Evolutionary conservation across 2,113 vertebrate genomes (phyloP).

Genomic region (Eubucco bourcierii): DNA sequence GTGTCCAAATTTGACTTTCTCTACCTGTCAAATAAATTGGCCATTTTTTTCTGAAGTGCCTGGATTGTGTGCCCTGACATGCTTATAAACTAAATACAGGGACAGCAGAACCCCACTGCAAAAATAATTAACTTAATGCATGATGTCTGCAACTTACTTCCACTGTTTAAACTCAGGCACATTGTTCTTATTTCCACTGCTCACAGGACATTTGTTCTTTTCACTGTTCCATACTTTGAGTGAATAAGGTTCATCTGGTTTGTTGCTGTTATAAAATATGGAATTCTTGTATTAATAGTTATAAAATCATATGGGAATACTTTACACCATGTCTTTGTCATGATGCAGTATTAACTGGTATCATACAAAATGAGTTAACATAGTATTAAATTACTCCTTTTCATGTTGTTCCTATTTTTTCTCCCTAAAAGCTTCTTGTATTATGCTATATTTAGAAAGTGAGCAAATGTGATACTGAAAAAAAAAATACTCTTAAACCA

Average conservation of each 20-base stretch:
- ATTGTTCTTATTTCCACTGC: constrained; percentile 78
- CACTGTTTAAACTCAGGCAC: constrained; percentile 75
- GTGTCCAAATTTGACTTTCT: constrained; percentile 23
- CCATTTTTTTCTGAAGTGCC: constrained; percentile 43
- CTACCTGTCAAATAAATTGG: constrained; percentile 26
- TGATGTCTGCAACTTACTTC: constrained; percentile 55
- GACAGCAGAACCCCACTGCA: constrained; percentile 46
- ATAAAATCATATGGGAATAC: constrained; percentile 78
- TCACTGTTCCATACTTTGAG: constrained; percentile 63
- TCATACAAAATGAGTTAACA: constrained; percentile 76
- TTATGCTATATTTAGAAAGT: constrained; percentile 62
- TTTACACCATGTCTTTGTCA: constrained; percentile 77
- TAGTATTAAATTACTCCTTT: constrained; percentile 79
- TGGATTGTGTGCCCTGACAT: constrained; percentile 45
- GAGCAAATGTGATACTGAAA: constrained; percentile 11
- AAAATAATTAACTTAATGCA: constrained; percentile 71
- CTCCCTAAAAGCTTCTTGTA: constrained; percentile 54
- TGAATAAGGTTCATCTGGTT: constrained; percentile 75
- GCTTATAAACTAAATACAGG: constrained; percentile 63
- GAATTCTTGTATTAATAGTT: constrained; percentile 75
- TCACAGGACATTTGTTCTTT: constrained; percentile 78
- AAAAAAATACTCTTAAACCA: neutral
- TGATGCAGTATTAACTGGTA: constrained; percentile 70
- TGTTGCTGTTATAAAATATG: constrained; percentile 79
- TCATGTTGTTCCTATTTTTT: constrained; percentile 68